Conservation (phyloP, 2,113 vertebrate species). For the Hemicordylus capensis region DNA sequence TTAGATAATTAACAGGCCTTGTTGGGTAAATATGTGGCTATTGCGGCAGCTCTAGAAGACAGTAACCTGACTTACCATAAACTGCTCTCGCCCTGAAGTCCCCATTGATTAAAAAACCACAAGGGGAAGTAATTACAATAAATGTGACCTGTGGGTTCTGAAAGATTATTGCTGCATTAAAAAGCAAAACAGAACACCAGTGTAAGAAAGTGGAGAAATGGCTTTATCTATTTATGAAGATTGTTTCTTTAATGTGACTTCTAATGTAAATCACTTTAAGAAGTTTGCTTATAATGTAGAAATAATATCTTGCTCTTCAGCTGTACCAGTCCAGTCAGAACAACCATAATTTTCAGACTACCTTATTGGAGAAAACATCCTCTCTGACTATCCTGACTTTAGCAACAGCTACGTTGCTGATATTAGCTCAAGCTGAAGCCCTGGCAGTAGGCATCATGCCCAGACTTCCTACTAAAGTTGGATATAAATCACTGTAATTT, state of each 20-base stretch:
- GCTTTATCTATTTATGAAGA: background rate
- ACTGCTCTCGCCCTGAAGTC: background rate
- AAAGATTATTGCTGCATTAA: background rate
- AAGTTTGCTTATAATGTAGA: too few relatives aligned
- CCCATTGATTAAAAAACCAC: background rate
- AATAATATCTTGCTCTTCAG: background rate
- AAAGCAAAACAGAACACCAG: background rate
- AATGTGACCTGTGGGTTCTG: background rate
- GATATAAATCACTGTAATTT: background rate
- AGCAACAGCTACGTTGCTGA: too few relatives aligned
- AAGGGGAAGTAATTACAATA: conserved; percentile 5
- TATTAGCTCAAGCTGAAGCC: background rate
- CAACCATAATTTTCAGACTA: too few relatives aligned
- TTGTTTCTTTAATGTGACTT: background rate
- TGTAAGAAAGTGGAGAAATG: background rate
- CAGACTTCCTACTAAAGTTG: background rate
- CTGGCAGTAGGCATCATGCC: background rate
- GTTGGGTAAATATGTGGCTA: background rate
- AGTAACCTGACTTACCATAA: background rate
- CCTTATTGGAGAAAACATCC: too few relatives aligned
- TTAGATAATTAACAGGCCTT: background rate
- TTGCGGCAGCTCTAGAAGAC: background rate
- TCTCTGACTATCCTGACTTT: too few relatives aligned
- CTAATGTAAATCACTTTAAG: too few relatives aligned
- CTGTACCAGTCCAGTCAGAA: background rate